phyloP scores from a whole-genome alignment of 1,140 invertebrate species.

The Drosophila jambulina region DNA sequence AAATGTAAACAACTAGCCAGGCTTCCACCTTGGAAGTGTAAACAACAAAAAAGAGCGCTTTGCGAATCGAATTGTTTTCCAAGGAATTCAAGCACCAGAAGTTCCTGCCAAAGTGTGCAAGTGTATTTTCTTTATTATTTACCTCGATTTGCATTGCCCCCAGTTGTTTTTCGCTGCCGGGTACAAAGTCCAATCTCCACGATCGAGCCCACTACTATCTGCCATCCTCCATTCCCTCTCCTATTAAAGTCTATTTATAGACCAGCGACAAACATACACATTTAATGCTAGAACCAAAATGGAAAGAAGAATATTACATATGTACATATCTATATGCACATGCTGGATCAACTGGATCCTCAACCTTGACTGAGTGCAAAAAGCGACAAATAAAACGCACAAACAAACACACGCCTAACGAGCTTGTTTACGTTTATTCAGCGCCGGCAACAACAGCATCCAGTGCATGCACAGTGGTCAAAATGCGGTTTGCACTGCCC shows the following conservation, averaged over 20 bases:
- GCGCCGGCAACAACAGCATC: slow-evolving; percentile 51
- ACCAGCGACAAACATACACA: slow-evolving; percentile 24
- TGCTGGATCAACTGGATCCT: slow-evolving; percentile 50
- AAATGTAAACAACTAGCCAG: slow-evolving; percentile 29
- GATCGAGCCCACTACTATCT: slow-evolving; percentile 28
- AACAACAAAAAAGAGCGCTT: slow-evolving; percentile 25
- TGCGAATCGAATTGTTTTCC: slow-evolving; percentile 2
- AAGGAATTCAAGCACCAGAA: neutral
- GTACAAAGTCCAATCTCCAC: slow-evolving; percentile 49
- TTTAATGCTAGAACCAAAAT: slow-evolving; percentile 20
- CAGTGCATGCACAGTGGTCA: slow-evolving; percentile 36
- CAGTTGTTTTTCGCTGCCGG: slow-evolving; percentile 19
- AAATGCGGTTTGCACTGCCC: neutral
- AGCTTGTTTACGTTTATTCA: slow-evolving; percentile 74
- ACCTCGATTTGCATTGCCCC: slow-evolving; percentile 20
- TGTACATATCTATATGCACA: neutral
- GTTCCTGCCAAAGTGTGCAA: slow-evolving; percentile 2
- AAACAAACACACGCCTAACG: slow-evolving; percentile 54
- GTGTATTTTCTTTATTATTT: slow-evolving; percentile 8
- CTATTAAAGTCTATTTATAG: slow-evolving; percentile 33
- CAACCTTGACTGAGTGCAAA: slow-evolving; percentile 63
- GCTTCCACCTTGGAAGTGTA: slow-evolving; percentile 4
- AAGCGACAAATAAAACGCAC: slow-evolving; percentile 18
- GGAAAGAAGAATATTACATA: slow-evolving; percentile 2
- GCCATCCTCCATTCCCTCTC: neutral